A percentile compares a stretch with the other conserved stretches of the same genome.
phyloP scores from a whole-genome alignment of 2,888 invertebrate species.

The Sylvicola fuscatus region DNA sequence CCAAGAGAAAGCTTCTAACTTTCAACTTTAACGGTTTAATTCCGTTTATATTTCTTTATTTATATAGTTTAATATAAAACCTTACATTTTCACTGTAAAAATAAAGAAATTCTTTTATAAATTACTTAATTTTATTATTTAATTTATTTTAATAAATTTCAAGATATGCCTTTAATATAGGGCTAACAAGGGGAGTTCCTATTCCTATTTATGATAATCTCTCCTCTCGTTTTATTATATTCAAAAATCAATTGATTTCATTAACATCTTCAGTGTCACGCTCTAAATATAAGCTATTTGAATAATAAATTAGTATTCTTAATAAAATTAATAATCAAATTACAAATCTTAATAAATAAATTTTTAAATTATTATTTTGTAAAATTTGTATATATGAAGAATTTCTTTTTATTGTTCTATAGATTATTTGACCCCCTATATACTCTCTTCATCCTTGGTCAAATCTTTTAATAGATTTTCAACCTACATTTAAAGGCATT shows the following conservation, averaged over 20 bases:
- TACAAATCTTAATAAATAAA: constrained; percentile 29
- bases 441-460: constrained; percentile 31
- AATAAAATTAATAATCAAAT: constrained; percentile 18
- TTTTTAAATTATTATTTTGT: constrained; percentile 30
- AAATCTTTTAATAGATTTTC: constrained; percentile 24
- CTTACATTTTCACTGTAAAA: constrained; percentile 44
- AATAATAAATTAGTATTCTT: constrained; percentile 10
- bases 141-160: constrained; percentile 11
- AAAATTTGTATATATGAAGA: constrained; percentile 23
- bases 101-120: constrained; percentile 24
- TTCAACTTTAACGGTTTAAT: constrained; percentile 29
- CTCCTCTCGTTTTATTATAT: too few species aligned
- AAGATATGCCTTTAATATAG: constrained; percentile 8
- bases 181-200: too few species aligned
- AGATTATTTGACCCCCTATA: constrained; percentile 27
- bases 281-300: constrained; percentile 26
- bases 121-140: constrained; percentile 15
- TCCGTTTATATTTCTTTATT: constrained; percentile 30
- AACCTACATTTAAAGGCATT: constrained; percentile 26
- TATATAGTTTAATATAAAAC: constrained; percentile 42
- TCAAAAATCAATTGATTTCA: background rate
- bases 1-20: constrained; percentile 41
- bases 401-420: constrained; percentile 22
- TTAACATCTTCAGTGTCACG: constrained; percentile 27
- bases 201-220: too few species aligned